Evolutionary conservation across 2,888 invertebrate species (phyloP).

Genomic region (Limnephilus lunatus): DNA sequence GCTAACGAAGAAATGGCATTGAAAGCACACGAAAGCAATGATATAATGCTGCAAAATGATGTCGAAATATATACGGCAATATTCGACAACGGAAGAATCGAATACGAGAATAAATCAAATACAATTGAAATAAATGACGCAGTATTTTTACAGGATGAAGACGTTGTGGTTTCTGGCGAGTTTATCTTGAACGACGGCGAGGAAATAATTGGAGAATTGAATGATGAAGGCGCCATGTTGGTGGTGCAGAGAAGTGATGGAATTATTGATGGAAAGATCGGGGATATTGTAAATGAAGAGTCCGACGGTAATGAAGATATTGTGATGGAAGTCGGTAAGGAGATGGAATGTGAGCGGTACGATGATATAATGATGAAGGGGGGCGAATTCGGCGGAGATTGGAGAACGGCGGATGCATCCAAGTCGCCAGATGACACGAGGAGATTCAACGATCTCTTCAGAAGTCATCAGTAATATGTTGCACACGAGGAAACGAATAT

Average conservation of each 20-base stretch:
- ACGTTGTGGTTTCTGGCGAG: slow-evolving; percentile 11
- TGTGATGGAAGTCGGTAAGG: background rate
- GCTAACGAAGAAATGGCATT: background rate
- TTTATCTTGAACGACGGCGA: slow-evolving; percentile 46
- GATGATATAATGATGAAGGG: slow-evolving; percentile 7
- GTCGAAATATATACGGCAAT: slow-evolving; percentile 41
- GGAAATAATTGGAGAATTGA: slow-evolving; percentile 49
- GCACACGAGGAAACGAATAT: background rate
- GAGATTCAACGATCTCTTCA: slow-evolving; percentile 46
- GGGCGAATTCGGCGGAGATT: slow-evolving; percentile 22
- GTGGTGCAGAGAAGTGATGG: slow-evolving; percentile 36
- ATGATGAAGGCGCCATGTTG: slow-evolving; percentile 31
- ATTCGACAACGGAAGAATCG: slow-evolving; percentile 15
- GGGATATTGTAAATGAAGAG: background rate
- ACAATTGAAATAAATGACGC: slow-evolving; percentile 38
- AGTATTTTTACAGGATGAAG: slow-evolving; percentile 43
- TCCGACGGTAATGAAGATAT: background rate
- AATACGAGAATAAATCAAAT: background rate
- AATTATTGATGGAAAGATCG: slow-evolving; percentile 21
- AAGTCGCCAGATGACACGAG: slow-evolving; percentile 49
- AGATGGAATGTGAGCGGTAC: background rate
- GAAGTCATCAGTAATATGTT: slow-evolving; percentile 11
- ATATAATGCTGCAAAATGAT: slow-evolving; percentile 12
- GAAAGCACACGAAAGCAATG: background rate
- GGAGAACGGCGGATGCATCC: slow-evolving; percentile 26